Evolutionary conservation across 2,113 vertebrate species (phyloP), one percentile per base, ranked within the genome.

Genomic region (Archocentrus centrarchus): DNA sequence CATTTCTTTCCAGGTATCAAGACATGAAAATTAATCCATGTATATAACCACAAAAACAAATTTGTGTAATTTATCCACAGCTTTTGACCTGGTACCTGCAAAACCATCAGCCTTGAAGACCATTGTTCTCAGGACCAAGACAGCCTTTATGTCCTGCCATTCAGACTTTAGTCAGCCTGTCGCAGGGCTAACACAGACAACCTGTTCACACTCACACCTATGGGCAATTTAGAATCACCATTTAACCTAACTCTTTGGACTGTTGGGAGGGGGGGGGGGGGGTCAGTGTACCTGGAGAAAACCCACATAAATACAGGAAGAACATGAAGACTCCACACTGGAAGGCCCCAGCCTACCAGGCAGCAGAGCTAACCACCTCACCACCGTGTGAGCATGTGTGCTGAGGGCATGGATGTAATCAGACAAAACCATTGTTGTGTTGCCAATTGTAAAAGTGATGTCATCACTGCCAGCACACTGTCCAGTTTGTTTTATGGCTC

Each of bases 1-100:
- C 2, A 14, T 88, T 22, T 98, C 97, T 0, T 97, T 98, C 73
- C 89, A 95, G 3, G 79, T 97, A 90, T 27, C 3, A 15, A 24
- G 11, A 13, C 11, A 58, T 47, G 75, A 61, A 58, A 27, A 4
- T 73, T 24, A 3, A 53, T 18, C 44, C 18, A 11, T 18, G 44
- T 53, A 20, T 70, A 15, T 20, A 53, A 53, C 53, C 44, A 7
- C 10, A 37, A 32, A 50, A 53, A 70, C 17, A 32, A 53, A 53
- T 32, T 32, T 30, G 30, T 70, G 5, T 27, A 68, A 68, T 50
- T 15, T 0, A 8, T 20, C 17, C 11, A 18, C 17, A 53, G 24
- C 24, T 50, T 30, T 70, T 70, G 17, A 70, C 17, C 44, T 53
- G 44, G 9, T 50, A 32, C 44, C 24, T 70, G 66, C 66, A 30